These are phyloP conservation scores for Schrankia costaestrigalis DNA, from an alignment of 2,888 invertebrate species.

Conservation along the genomic window DNA sequence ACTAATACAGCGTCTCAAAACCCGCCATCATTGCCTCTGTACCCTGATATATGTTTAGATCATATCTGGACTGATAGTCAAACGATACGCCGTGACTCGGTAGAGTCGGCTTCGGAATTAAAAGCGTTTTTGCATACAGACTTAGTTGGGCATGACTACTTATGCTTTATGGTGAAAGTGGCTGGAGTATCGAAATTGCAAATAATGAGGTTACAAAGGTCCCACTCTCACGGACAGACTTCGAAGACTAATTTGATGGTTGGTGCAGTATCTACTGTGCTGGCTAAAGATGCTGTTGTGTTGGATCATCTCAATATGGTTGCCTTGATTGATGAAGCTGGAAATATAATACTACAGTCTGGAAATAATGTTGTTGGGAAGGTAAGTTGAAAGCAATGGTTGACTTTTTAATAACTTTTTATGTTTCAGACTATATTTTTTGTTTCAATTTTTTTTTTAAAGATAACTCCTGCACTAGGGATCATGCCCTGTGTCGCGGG, in stretches of 20 bases:
- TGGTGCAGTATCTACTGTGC: slow-evolving; percentile 85
- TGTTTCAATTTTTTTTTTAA: too few relatives aligned
- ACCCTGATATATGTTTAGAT: slow-evolving; percentile 93
- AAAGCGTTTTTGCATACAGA: slow-evolving; percentile 93
- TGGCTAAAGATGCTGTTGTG: slow-evolving; percentile 91
- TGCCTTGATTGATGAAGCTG: slow-evolving; percentile 89
- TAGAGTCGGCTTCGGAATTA: slow-evolving; percentile 55
- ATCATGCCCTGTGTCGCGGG: too few relatives aligned
- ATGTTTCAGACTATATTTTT: too few relatives aligned
- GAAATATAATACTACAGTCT: slow-evolving; percentile 90
- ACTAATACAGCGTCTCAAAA: slow-evolving; percentile 69
- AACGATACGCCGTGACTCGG: slow-evolving; percentile 52
- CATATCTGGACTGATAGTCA: slow-evolving; percentile 92
- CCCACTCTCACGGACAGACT: slow-evolving; percentile 70
- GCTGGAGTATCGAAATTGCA: slow-evolving; percentile 78
- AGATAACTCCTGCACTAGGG: too few relatives aligned
- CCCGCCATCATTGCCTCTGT: slow-evolving; percentile 84
- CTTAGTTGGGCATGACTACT: slow-evolving; percentile 89
- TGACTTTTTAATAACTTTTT: not conserved
- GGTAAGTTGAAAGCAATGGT: slow-evolving; percentile 38
- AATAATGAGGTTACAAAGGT: slow-evolving; percentile 84
- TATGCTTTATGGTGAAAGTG: slow-evolving; percentile 86
- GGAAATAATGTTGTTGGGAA: slow-evolving; percentile 91
- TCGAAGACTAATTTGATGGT: slow-evolving; percentile 85
- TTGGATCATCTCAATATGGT: slow-evolving; percentile 91